phyloP scores from a whole-genome alignment of 1,140 invertebrate genomes.

The Agrypnia vestita region DNA sequence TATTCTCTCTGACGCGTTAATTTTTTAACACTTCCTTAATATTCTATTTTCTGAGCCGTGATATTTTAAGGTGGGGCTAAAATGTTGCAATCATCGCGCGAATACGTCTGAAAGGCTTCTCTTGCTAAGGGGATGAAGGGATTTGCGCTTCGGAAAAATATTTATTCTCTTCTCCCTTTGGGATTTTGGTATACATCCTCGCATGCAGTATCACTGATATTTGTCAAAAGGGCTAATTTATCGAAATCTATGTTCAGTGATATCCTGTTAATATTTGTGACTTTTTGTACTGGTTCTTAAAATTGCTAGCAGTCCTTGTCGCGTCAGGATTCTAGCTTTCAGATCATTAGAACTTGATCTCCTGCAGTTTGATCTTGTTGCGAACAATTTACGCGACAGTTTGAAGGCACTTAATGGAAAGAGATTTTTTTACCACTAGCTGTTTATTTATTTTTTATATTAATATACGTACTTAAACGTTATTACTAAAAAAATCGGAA shows the following conservation, averaged over 20 bases:
- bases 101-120: conserved; percentile 4
- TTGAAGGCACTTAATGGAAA: not conserved
- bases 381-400: too few relatives aligned
- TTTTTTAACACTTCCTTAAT: too few relatives aligned
- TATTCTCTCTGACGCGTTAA: too few relatives aligned
- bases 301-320: too few relatives aligned
- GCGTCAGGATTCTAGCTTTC: not conserved
- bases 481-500: too few relatives aligned
- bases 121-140: conserved; percentile 3
- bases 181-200: not conserved
- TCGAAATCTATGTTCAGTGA: not conserved
- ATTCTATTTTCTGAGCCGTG: too few relatives aligned
- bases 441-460: too few relatives aligned
- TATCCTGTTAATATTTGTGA: not conserved
- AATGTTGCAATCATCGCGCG: not conserved
- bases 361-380: too few relatives aligned
- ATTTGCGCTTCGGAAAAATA: conserved; percentile 15
- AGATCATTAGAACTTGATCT: not conserved
- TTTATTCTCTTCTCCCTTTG: not conserved
- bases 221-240: not conserved
- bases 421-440: not conserved
- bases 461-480: too few relatives aligned
- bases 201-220: not conserved
- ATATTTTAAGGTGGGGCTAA: not conserved
- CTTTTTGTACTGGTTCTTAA: too few relatives aligned